Conservation (phyloP, 2,888 invertebrate genomes). For the Harmothoe impar region DNA sequence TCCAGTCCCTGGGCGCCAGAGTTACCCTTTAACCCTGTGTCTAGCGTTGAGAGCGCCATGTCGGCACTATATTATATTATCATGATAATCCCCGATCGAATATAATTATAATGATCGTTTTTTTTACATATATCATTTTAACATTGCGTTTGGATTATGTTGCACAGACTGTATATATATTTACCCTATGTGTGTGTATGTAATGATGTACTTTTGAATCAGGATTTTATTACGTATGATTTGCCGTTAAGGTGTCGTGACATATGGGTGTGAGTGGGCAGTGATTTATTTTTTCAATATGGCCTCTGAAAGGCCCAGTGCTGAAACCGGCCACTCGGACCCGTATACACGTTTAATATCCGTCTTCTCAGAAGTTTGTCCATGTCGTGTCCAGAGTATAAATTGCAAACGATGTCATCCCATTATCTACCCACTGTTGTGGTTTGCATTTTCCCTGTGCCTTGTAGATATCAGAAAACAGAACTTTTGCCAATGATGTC, state of each 20-base stretch:
- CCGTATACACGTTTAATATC: background rate
- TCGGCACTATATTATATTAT: slow-evolving; percentile 14
- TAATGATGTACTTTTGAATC: background rate
- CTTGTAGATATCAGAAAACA: slow-evolving; percentile 17
- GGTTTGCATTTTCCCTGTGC: slow-evolving; percentile 57
- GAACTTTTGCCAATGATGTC: slow-evolving; percentile 12
- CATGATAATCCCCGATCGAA: background rate
- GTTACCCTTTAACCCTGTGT: slow-evolving; percentile 22
- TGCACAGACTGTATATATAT: slow-evolving; percentile 26
- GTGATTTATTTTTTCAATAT: background rate
- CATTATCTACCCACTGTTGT: slow-evolving; percentile 8
- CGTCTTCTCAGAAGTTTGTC: background rate
- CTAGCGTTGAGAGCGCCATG: background rate
- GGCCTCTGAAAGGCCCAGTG: background rate
- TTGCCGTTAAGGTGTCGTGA: slow-evolving; percentile 29
- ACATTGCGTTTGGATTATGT: slow-evolving; percentile 11
- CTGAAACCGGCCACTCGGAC: background rate
- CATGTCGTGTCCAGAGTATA: slow-evolving; percentile 20
- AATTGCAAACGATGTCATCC: slow-evolving; percentile 15
- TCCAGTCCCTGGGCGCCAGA: slow-evolving; percentile 57
- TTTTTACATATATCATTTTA: slow-evolving; percentile 28
- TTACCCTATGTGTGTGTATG: background rate
- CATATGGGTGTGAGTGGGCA: background rate
- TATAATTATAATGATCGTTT: background rate
- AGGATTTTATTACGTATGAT: background rate